Conservation (phyloP, 92 coral and sea anemone species). For the Bergia sp. region DNA sequence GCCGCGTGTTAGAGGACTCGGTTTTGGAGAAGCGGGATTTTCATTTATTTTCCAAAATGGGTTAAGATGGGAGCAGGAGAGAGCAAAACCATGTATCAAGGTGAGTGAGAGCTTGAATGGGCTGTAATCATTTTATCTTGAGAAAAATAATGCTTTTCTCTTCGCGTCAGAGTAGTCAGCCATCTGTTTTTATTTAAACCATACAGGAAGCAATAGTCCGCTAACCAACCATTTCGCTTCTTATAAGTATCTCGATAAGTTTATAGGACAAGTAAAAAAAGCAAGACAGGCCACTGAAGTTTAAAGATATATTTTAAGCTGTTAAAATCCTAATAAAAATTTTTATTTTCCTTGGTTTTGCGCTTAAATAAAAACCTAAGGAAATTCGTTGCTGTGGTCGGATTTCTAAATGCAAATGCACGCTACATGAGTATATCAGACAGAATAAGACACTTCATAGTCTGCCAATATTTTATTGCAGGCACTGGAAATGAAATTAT, state of each 20-base stretch:
- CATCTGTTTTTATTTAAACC: slow-evolving; percentile 37
- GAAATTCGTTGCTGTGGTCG: neutral
- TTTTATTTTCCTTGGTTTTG: neutral
- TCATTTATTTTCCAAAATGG: slow-evolving; percentile 32
- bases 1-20: slow-evolving; percentile 6
- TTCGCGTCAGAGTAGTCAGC: neutral
- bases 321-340: neutral
- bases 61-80: slow-evolving; percentile 43
- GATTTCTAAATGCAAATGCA: neutral
- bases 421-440: neutral
- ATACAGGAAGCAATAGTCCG: neutral
- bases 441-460: neutral
- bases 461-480: neutral
- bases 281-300: neutral
- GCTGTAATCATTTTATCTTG: neutral
- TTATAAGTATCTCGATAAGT: neutral
- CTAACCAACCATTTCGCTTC: slow-evolving; percentile 1
- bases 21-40: neutral
- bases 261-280: neutral
- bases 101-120: neutral
- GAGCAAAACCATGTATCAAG: slow-evolving; percentile 40
- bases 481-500: neutral
- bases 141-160: slow-evolving; percentile 17
- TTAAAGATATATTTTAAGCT: neutral
- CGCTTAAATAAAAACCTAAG: neutral